Evolutionary conservation across 1,140 invertebrate species (phyloP), one percentile per base, ranked within the genome.

Genomic region (Calycopis cecrops): DNA sequence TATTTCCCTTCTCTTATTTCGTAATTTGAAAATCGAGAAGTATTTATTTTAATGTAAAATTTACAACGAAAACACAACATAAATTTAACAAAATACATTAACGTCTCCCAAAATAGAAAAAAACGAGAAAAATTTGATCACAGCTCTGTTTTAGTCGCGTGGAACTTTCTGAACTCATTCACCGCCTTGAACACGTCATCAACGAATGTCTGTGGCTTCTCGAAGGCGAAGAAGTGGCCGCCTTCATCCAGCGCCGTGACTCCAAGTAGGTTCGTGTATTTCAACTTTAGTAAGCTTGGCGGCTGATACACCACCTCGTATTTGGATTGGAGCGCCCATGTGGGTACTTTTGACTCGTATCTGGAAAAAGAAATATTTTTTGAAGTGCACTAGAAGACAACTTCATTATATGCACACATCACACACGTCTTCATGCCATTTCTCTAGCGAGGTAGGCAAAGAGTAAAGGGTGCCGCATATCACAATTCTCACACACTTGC

Each of bases 181-280:
- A 86, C 71, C 7, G 82, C 83, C 53, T 66, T 73, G 53, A 77
- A 77, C 3, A 88, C 72, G 47, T 96, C 94, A 4, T 91, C 85
- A 10, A 92, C 90, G 3, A 96, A 73, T 0, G 92, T 59, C 59
- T 91, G 60, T 0, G 95, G 95, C 53, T 92, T 85, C 79, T 98
- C 94, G 38, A 97, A 91, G 0, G 95, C 95, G 3, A 93, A 91
- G 77, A 97, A 98, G 76, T 98, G 96, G 6, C 96, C 96, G 0
- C 95, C 95, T 7, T 91, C 82, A 0, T 79, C 69, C 6, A 76
- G 9, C 0, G 71, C 65, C 1, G 88, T 92, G 9, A 87, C 82
- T 47, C 92, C 90, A 6, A 94, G 69, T 0, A 94, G 65, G 68
- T 94, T 93, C 1, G 68, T 62, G 67, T 84, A 94, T 63, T 89